Evolutionary conservation across 2,113 vertebrate genomes (phyloP).

Genomic region (Oreochromis spilurus): DNA sequence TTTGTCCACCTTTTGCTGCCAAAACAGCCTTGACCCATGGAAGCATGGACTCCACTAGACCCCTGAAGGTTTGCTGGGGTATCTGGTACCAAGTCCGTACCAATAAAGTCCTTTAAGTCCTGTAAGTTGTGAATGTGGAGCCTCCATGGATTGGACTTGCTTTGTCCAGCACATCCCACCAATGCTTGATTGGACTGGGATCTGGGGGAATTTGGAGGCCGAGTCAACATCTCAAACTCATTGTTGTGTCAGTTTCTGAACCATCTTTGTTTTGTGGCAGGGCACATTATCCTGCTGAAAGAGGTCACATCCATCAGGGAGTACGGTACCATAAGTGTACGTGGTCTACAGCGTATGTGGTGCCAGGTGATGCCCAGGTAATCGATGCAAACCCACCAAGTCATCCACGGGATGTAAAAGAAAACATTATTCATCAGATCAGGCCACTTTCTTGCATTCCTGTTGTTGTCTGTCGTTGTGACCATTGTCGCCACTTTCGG

Average conservation of each 20-base stretch:
- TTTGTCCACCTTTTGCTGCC: background rate
- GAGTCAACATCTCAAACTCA: background rate
- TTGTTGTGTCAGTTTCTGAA: background rate
- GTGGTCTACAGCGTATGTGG: background rate
- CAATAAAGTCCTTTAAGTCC: background rate
- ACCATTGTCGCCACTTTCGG: fast-evolving
- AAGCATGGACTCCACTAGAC: background rate
- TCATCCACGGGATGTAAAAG: fast-evolving
- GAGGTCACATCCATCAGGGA: background rate
- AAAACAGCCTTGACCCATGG: background rate
- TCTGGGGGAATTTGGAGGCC: background rate
- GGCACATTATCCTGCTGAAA: fast-evolving
- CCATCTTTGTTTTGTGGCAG: background rate
- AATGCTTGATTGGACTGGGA: background rate
- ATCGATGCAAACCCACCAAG: background rate
- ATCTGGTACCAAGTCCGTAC: fast-evolving
- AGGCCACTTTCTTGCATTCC: background rate
- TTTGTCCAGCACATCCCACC: background rate
- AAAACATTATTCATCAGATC: background rate
- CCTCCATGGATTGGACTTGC: background rate
- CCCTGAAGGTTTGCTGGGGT: background rate
- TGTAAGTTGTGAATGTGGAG: background rate
- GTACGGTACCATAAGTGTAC: background rate
- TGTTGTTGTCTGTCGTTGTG: background rate
- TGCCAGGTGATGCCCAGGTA: background rate